Percentiles rank a stretch among this genome's conserved stretches.
Conservation (phyloP, 2,888 invertebrate genomes). For the Empis livida region DNA sequence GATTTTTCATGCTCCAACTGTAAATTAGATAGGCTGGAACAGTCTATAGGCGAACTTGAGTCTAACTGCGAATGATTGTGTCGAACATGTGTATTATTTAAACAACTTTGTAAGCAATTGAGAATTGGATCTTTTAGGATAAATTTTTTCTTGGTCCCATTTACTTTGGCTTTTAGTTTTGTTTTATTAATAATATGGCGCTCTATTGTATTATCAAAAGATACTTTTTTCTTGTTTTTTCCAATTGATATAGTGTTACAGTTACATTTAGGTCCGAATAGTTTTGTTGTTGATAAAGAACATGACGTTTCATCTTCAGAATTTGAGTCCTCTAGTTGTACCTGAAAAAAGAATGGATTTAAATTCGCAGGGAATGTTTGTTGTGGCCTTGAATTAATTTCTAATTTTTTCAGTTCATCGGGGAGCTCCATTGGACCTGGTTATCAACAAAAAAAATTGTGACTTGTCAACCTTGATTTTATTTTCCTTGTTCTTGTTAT, state of each 20-base stretch:
- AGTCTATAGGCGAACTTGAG: conserved; percentile 3
- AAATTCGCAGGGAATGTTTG: conserved; percentile 10
- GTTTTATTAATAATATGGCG: conserved; percentile 11
- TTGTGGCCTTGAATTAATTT: conserved; percentile 31
- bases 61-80: neutral
- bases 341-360: conserved; percentile 15
- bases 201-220: conserved; percentile 2
- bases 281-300: conserved; percentile 1
- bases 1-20: conserved; percentile 5
- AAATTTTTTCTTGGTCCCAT: conserved; percentile 6
- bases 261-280: conserved; percentile 12
- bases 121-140: conserved; percentile 16
- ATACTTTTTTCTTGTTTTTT: neutral
- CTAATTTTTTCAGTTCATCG: conserved; percentile 42
- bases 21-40: conserved; percentile 8
- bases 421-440: conserved; percentile 28
- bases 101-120: conserved; percentile 15
- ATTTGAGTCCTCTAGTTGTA: conserved; percentile 21
- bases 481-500: too few relatives aligned
- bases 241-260: conserved; percentile 3
- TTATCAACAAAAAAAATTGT: too few relatives aligned
- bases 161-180: conserved; percentile 11
- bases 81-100: conserved; percentile 8
- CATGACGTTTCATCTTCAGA: conserved; percentile 20
- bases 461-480: too few relatives aligned